Conservation (phyloP, 2,888 invertebrate species). For the Polymixis lichenea region DNA sequence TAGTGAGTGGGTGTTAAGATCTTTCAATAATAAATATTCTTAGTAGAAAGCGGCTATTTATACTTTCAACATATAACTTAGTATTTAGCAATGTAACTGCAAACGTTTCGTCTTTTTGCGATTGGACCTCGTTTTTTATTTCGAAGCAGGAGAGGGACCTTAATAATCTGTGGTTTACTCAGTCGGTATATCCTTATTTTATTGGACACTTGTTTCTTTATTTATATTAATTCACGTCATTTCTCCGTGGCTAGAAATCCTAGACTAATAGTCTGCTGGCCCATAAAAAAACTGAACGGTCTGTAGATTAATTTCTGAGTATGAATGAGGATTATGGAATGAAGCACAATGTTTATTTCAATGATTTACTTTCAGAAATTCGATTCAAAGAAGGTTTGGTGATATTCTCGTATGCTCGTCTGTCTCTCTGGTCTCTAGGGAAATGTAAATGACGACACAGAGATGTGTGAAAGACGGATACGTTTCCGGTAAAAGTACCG, state of each 20-base stretch:
- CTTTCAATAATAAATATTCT: neutral
- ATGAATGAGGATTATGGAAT: neutral
- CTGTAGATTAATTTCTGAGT: neutral
- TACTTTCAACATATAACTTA: neutral
- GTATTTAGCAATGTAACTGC: neutral
- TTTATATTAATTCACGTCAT: too few relatives aligned
- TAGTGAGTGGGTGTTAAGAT: neutral
- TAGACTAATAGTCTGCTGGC: neutral
- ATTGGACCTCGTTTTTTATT: neutral
- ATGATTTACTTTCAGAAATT: neutral
- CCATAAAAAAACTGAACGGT: neutral
- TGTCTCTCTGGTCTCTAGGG: too few relatives aligned
- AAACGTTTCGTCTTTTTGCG: neutral
- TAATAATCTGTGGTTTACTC: neutral
- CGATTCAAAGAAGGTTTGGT: neutral
- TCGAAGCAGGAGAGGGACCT: too few relatives aligned
- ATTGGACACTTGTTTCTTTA: too few relatives aligned
- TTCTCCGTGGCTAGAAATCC: neutral
- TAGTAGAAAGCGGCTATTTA: neutral
- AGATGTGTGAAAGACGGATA: too few relatives aligned
- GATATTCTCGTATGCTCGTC: neutral
- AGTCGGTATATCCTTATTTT: neutral
- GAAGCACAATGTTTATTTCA: neutral
- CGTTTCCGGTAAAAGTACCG: too few relatives aligned
- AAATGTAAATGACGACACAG: too few relatives aligned